A percentile compares a stretch with the other conserved stretches of the same genome.
Conservation (phyloP, 2,888 invertebrate species). For the Drosophila pegasa region DNA sequence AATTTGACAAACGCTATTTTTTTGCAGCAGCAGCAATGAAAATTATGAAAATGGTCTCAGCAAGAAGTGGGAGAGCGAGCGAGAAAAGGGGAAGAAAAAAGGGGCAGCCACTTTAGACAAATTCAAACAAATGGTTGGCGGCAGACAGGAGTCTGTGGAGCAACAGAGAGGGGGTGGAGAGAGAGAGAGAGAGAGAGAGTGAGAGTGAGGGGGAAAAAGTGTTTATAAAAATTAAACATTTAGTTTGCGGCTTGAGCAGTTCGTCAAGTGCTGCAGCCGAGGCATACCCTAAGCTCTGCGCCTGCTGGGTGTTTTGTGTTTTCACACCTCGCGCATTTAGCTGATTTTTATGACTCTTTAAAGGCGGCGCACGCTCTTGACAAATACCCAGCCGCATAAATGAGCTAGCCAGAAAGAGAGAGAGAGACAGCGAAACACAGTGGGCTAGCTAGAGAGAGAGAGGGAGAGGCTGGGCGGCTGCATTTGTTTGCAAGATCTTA, state of each 20-base stretch:
- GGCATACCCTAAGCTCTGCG: not conserved
- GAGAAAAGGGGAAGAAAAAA: constrained; percentile 12
- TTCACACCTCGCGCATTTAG: constrained; percentile 72
- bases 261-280: constrained; percentile 52
- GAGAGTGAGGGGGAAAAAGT: constrained; percentile 19
- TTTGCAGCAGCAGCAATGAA: constrained; percentile 46
- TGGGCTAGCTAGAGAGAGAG: not conserved
- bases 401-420: constrained; percentile 45
- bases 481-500: constrained; percentile 62
- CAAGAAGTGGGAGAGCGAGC: constrained; percentile 12
- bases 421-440: not conserved
- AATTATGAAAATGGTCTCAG: constrained; percentile 72
- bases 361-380: constrained; percentile 62
- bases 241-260: constrained; percentile 63
- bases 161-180: not conserved
- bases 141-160: constrained; percentile 31
- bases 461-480: constrained; percentile 1
- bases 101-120: constrained; percentile 76
- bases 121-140: constrained; percentile 75
- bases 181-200: not conserved
- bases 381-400: constrained; percentile 64
- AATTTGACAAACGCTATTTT: constrained; percentile 69
- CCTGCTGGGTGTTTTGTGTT: constrained; percentile 20
- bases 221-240: constrained; percentile 77
- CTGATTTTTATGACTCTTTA: constrained; percentile 76